phyloP scores from a whole-genome alignment of 2,888 invertebrate species.

The Bibio marci region DNA sequence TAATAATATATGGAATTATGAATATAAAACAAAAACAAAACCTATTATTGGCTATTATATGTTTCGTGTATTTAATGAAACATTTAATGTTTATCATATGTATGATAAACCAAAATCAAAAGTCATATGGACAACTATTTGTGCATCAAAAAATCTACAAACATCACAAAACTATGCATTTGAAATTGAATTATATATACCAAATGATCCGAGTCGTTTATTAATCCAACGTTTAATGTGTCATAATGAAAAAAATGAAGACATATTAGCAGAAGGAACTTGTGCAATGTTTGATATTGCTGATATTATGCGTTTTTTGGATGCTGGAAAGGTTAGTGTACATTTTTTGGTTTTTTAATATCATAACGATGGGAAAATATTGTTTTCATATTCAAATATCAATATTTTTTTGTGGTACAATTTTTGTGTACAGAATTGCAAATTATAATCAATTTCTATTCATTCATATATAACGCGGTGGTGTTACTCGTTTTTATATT shows the following conservation, averaged over 20 bases:
- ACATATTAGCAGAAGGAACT: constrained; percentile 24
- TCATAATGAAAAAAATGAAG: constrained; percentile 26
- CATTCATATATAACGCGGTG: too few species aligned
- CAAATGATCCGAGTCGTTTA: constrained; percentile 22
- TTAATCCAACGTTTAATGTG: constrained; percentile 25
- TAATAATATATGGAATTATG: constrained; percentile 17
- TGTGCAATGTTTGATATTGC: constrained; percentile 20
- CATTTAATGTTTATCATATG: constrained; percentile 28
- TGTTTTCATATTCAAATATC: too few species aligned
- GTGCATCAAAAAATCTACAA: constrained; percentile 19
- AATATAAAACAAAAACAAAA: constrained; percentile 11
- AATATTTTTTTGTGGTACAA: too few species aligned
- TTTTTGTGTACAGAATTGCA: too few species aligned
- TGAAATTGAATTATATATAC: constrained; percentile 23
- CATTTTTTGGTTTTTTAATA: too few species aligned
- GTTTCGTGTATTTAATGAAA: constrained; percentile 22
- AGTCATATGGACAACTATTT: constrained; percentile 23
- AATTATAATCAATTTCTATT: too few species aligned
- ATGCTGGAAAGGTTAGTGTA: constrained; percentile 17
- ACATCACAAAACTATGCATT: constrained; percentile 23
- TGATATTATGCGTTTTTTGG: constrained; percentile 23
- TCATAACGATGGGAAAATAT: too few species aligned
- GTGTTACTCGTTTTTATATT: too few species aligned
- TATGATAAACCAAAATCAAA: constrained; percentile 18
- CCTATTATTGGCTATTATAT: constrained; percentile 25